Conservation (phyloP, 2,888 invertebrate species). For the Agonopterix alstromeriana region DNA sequence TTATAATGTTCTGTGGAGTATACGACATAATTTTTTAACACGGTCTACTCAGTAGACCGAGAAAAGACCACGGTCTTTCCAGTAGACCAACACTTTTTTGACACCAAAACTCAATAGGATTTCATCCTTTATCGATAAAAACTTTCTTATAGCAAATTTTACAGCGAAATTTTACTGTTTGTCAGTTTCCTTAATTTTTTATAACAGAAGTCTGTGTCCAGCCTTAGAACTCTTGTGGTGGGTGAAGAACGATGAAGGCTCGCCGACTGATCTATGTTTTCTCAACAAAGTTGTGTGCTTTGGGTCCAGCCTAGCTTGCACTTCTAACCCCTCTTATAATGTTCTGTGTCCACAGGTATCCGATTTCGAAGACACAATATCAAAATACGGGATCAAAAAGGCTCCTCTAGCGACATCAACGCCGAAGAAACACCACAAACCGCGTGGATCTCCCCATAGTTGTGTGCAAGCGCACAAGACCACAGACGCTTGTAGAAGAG, state of each 20-base stretch:
- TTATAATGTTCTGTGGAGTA: too few relatives aligned
- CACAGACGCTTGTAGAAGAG: slow-evolving; percentile 10
- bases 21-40: background rate
- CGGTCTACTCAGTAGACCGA: slow-evolving; percentile 16
- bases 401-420: slow-evolving; percentile 46
- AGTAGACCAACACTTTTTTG: slow-evolving; percentile 10
- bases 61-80: slow-evolving; percentile 10
- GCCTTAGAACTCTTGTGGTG: slow-evolving; percentile 12
- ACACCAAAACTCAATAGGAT: background rate
- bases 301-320: too few relatives aligned
- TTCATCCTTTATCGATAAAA: slow-evolving; percentile 1
- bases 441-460: slow-evolving; percentile 41
- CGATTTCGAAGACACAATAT: slow-evolving; percentile 55
- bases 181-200: too few relatives aligned
- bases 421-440: slow-evolving; percentile 35
- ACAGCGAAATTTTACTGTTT: background rate
- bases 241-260: slow-evolving; percentile 16
- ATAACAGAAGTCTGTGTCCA: too few relatives aligned
- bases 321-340: too few relatives aligned
- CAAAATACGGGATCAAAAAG: slow-evolving; percentile 43
- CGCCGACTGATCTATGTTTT: slow-evolving; percentile 75
- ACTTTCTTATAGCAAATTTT: slow-evolving; percentile 10
- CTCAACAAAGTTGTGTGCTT: slow-evolving; percentile 83
- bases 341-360: slow-evolving; percentile 55
- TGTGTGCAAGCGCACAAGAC: slow-evolving; percentile 6